These are phyloP conservation scores for Rapana venosa DNA, from an alignment of 2,888 invertebrate genomes.

Conservation along the genomic window DNA sequence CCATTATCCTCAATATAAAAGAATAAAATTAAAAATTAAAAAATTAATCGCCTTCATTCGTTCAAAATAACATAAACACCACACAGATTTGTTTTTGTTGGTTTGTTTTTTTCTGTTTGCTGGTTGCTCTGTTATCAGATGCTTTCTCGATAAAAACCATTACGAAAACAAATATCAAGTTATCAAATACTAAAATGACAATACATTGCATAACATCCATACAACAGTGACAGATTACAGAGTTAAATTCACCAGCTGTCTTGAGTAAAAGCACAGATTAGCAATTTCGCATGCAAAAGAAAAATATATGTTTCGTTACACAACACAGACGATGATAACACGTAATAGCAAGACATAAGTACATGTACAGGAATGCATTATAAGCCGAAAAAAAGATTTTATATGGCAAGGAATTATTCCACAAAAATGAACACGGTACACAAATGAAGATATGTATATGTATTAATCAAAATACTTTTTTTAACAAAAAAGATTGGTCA, in stretches of 20 bases:
- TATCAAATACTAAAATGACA: neutral
- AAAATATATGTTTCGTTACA: neutral
- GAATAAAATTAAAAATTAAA: too few species aligned
- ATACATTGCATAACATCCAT: neutral
- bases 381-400: neutral
- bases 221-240: neutral
- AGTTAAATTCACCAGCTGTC: slow-evolving; percentile 13
- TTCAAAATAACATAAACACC: too few species aligned
- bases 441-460: neutral
- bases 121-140: too few species aligned
- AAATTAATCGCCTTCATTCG: too few species aligned
- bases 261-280: slow-evolving; percentile 1
- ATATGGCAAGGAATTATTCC: slow-evolving; percentile 7
- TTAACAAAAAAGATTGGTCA: too few species aligned
- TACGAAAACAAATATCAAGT: neutral
- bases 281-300: neutral
- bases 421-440: neutral
- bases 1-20: too few species aligned
- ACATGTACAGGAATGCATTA: slow-evolving; percentile 6
- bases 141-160: too few species aligned
- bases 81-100: too few species aligned
- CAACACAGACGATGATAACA: neutral
- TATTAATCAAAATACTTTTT: neutral
- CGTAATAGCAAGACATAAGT: neutral
- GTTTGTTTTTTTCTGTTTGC: too few species aligned